Conservation (phyloP, 2,113 vertebrate species). For the Merops nubicus region DNA sequence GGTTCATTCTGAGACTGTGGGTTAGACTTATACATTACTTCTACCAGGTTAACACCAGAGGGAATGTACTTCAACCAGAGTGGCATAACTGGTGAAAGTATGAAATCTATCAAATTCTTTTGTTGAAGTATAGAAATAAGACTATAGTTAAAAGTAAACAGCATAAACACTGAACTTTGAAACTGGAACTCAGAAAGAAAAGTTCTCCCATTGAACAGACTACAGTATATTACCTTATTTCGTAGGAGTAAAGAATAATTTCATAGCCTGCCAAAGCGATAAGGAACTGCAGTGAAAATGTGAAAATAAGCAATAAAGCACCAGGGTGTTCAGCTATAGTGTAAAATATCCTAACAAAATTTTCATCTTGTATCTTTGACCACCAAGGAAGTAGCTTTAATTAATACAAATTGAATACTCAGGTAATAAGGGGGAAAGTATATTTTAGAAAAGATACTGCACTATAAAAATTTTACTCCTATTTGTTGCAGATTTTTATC, state of each 20-base stretch:
- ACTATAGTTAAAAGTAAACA: not conserved
- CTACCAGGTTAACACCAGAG: not conserved
- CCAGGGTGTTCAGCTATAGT: not conserved
- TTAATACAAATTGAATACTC: constrained; percentile 13
- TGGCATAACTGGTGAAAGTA: not conserved
- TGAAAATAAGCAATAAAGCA: constrained; percentile 32
- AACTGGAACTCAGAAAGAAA: not conserved
- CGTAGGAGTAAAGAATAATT: not conserved
- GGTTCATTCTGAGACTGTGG: not conserved
- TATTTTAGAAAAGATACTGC: not conserved
- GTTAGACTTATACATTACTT: not conserved
- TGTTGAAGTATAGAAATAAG: not conserved
- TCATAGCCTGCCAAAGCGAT: constrained; percentile 12
- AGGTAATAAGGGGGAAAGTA: not conserved
- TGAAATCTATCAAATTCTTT: not conserved
- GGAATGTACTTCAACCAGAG: not conserved
- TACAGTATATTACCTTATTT: not conserved
- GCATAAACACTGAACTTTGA: not conserved
- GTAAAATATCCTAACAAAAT: not conserved
- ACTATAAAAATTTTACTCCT: not conserved
- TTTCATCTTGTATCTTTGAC: constrained; percentile 14
- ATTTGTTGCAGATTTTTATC: not conserved
- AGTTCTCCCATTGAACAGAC: not conserved
- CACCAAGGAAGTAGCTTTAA: not conserved
- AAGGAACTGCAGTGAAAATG: constrained; percentile 26